Evolutionary conservation across 2,113 vertebrate species (phyloP), one percentile per base, ranked within the genome.

Genomic region (Kobus ellipsiprymnus): DNA sequence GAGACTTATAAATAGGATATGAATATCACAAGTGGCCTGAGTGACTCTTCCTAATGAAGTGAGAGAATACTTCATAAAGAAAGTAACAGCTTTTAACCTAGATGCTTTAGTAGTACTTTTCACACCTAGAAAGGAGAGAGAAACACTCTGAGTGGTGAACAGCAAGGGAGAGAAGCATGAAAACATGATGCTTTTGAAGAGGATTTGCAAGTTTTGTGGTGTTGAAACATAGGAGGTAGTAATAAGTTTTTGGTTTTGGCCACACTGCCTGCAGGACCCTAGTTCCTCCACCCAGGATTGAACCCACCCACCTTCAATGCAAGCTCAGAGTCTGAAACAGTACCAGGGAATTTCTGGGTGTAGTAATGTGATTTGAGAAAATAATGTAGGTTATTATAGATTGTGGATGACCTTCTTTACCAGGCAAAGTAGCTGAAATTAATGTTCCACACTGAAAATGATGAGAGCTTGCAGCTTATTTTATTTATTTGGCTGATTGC

Each of bases 111-210:
- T 25, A 50, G 21, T 40, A 23, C 54, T 87, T 91, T 93, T 81
- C n/a, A 81, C 82, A 64, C 29, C 80, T 60, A 46, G 2, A n/a
- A 87, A n/a, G 27, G 30, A 91, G 16, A 88, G 36, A 55, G 23
- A 87, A 77, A 50, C 12, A 54, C 52, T 23, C 25, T 36, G 84
- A 74, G 29, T 74, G 90, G 27, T 87, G 52, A 71, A 48, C 8
- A 90, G 23, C 15, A 92, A 90, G 29, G 11, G 88, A 87, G 21
- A 85, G 15, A 90, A 82, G 8, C 87, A 50, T 84, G 64, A 92
- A 97, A 86, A 60, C 48, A 48, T 80, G 50, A 74, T 81, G 19
- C 33, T 87, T 97, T 90, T 8, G 40, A 96, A 92, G 95, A 92
- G 19, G 3, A 67, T 83, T 89, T 95, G n/a, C 54, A 91, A 55